These are phyloP conservation scores for Benitochromis conjunctus DNA, from an alignment of 2,113 vertebrate species.

Conservation along the genomic window DNA sequence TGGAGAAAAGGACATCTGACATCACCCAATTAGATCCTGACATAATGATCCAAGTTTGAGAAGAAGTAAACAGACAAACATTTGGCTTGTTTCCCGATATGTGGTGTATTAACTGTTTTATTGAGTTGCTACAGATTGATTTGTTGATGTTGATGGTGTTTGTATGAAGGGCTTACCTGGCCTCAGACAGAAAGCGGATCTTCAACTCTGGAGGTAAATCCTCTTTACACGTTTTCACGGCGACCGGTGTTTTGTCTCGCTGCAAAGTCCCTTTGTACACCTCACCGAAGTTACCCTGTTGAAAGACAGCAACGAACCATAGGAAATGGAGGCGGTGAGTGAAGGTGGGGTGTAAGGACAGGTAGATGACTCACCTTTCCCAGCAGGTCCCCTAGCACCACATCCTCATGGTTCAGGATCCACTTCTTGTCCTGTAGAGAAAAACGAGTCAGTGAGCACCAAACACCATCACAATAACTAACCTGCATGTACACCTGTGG, in stretches of 20 bases:
- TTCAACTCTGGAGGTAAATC: conserved; percentile 95
- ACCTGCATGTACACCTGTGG: neutral
- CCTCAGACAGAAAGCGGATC: conserved; percentile 96
- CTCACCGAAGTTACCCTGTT: conserved; percentile 90
- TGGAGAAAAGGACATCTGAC: neutral
- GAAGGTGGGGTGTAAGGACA: neutral
- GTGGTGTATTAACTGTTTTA: neutral
- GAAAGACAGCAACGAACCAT: neutral
- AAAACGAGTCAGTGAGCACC: neutral
- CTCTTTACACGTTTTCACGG: conserved; percentile 98
- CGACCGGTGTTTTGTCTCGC: conserved; percentile 88
- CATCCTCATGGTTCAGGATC: conserved; percentile 96
- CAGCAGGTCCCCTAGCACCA: conserved; percentile 86
- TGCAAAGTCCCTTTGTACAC: conserved; percentile 91
- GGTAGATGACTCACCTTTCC: conserved; percentile 82
- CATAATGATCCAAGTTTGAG: neutral
- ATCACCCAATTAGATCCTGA: neutral
- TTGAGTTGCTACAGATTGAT: neutral
- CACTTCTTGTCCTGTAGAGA: conserved; percentile 90
- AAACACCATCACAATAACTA: neutral
- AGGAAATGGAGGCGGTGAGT: neutral
- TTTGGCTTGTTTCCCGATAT: neutral
- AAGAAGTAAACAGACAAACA: neutral
- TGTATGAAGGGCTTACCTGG: conserved; percentile 56
- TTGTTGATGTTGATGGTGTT: neutral